Percentiles rank a stretch among this genome's conserved stretches.
phyloP scores from a whole-genome alignment of 2,113 vertebrate genomes.

The Sylvilagus bachmani region DNA sequence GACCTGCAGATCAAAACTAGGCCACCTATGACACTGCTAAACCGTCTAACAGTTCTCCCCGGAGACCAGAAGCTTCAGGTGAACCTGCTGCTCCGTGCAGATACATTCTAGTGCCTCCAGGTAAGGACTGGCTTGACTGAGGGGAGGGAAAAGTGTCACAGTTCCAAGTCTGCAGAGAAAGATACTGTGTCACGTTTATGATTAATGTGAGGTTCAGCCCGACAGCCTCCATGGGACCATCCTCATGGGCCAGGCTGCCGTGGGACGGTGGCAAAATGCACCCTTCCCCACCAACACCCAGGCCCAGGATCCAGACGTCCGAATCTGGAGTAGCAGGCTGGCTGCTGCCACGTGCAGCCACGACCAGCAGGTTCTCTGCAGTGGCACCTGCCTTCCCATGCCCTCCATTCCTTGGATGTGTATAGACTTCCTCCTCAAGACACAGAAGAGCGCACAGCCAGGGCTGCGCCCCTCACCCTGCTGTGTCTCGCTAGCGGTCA shows the following conservation, averaged over 20 bases:
- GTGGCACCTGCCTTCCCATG: background rate
- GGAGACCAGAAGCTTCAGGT: background rate
- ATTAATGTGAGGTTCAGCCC: background rate
- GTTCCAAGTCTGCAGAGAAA: constrained; percentile 42
- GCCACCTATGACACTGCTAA: background rate
- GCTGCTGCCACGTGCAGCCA: background rate
- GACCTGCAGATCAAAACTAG: background rate
- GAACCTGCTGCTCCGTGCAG: background rate
- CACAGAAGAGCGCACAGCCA: background rate
- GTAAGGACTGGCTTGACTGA: background rate
- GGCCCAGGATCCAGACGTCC: background rate
- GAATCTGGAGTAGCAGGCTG: background rate
- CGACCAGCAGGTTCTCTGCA: background rate
- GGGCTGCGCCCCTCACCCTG: background rate
- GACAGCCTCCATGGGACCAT: background rate
- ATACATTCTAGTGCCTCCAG: background rate
- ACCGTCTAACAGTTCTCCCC: background rate
- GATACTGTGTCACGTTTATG: background rate
- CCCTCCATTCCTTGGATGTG: background rate
- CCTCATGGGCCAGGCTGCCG: background rate
- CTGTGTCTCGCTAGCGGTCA: background rate
- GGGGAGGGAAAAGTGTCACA: background rate
- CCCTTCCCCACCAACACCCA: background rate
- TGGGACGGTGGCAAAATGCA: background rate
- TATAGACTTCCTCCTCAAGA: background rate